Base-by-base conservation (phyloP, 2,113 vertebrate genomes). In the Marcusenius ussheri region DNA sequence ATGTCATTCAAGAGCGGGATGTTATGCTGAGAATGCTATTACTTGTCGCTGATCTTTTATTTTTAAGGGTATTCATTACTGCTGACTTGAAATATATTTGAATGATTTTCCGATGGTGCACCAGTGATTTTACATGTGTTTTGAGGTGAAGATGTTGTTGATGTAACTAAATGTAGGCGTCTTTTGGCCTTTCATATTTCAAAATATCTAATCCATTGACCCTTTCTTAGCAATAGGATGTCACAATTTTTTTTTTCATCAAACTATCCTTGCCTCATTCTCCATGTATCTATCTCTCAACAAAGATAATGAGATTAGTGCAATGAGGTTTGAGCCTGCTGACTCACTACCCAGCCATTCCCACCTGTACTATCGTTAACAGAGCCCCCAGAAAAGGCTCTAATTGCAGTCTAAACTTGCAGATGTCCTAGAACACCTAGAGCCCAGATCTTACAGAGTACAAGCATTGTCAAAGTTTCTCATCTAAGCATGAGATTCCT, bases 271-370 rank as follows among this genome's bases (percentile, higher is more conserved):
- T 53, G 46, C 27, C 56, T 62, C 56, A 45, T 15, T 31, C 58
- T 3, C 88, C n/a, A 10, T 49, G 13, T 24, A 31, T 5, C 35
- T 21, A 27, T 83, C 8, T 27, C 70, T 51, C 50, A 19, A 19
- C 51, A 83, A 89, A 89, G 74, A 89, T 83, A 89, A 89, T 83
- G 74, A 50, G 70, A 83, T 83, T 56, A 89, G 31, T 49, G 49
- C 13, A 10, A 49, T 56, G 70, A 42, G 50, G 39, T 83, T 13
- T n/a, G 70, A 53, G 17, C 74, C 49, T 21, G 27, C 70, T 39
- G 88, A 80, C 46, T 35, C 66, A 50, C 70, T 80, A n/a, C 9
- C 27, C 47, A 21, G 11, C 31, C 27, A 89, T 83, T 83, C 88
- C 74, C 74, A 83, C 49, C 74, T 83, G 88, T 77, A 19, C 24